These are phyloP conservation scores for Aphis gossypii DNA, from an alignment of 1,140 invertebrate species.

Conservation along the genomic window DNA sequence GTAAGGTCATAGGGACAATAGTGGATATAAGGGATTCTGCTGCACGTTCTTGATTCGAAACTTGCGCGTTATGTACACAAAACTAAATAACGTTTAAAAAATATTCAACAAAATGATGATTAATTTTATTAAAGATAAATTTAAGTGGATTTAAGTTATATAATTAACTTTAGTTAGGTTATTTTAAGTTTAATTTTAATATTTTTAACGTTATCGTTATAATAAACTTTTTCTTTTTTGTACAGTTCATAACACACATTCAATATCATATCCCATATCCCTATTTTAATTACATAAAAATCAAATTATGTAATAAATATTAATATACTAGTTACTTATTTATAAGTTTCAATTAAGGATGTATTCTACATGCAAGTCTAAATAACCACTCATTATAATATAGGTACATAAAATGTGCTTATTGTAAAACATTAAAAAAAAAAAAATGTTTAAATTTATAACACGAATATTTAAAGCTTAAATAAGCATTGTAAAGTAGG, in stretches of 20 bases:
- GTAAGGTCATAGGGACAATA: neutral
- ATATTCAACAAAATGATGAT: neutral
- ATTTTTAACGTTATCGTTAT: no score
- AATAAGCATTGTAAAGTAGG: neutral
- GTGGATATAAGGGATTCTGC: neutral
- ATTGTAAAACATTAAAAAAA: neutral
- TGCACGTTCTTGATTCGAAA: neutral
- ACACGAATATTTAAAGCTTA: neutral
- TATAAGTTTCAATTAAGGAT: neutral
- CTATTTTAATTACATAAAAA: neutral
- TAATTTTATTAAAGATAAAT: neutral
- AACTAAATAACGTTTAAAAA: neutral
- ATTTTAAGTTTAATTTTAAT: no score
- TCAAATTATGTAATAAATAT: neutral
- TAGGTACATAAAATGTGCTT: neutral
- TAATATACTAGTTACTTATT: neutral
- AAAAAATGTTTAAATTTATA: neutral
- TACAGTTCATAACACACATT: no score
- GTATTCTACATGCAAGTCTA: neutral
- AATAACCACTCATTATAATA: neutral
- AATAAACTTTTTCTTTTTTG: no score
- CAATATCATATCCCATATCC: no score
- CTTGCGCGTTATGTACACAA: no score
- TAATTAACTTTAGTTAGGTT: no score
- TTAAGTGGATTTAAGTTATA: no score